Conservation (phyloP, 1,140 invertebrate species). For the Drosophila leontia region DNA sequence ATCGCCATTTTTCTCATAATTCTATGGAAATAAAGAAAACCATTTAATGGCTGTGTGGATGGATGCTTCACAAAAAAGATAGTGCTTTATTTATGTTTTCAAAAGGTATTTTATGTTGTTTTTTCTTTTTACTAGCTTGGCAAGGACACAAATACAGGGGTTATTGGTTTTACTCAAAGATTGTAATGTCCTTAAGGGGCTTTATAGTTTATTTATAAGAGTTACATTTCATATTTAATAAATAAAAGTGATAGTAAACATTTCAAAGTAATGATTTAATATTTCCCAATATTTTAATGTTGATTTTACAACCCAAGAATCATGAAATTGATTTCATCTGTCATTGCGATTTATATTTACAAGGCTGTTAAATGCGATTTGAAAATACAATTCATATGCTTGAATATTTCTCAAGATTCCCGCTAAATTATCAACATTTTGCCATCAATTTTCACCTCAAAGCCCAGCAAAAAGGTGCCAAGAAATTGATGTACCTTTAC, state of each 20-base stretch:
- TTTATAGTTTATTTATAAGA: not conserved
- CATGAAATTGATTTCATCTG: too few species aligned
- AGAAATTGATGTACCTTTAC: conserved; percentile 13
- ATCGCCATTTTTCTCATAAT: conserved; percentile 16
- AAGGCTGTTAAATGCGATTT: not conserved
- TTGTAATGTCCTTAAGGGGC: not conserved
- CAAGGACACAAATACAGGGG: not conserved
- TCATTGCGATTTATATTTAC: not conserved
- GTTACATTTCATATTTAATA: not conserved
- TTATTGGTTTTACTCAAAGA: conserved; percentile 1
- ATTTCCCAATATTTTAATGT: not conserved
- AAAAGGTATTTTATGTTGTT: not conserved
- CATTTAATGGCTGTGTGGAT: conserved; percentile 27
- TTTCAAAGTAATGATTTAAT: not conserved
- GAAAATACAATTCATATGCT: not conserved
- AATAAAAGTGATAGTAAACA: not conserved
- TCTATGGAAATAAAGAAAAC: conserved; percentile 28
- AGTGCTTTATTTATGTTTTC: conserved; percentile 1
- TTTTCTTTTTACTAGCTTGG: not conserved
- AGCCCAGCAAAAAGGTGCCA: not conserved
- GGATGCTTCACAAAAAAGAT: not conserved
- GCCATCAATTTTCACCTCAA: not conserved
- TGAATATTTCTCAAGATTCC: not conserved
- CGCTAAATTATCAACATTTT: not conserved
- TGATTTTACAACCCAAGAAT: not conserved